Percentiles rank a stretch among this genome's conserved stretches.
Evolutionary conservation across 2,113 vertebrate species (phyloP).

Genomic region (Myrmophylax atrothorax): DNA sequence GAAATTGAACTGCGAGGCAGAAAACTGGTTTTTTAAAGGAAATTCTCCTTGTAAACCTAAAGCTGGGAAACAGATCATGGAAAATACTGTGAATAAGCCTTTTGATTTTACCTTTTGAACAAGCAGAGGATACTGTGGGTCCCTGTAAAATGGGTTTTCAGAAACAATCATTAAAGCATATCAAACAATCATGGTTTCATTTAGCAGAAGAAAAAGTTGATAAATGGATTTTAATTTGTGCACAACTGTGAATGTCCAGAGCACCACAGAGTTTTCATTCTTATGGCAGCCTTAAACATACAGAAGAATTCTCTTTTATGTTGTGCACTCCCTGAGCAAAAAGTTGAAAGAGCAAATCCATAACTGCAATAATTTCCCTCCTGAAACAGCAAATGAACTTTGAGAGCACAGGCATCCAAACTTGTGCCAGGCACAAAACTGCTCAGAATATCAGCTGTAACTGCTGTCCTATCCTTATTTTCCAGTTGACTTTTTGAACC

Average conservation of each 20-base stretch:
- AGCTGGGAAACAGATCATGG: constrained; percentile 72
- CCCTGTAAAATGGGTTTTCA: constrained; percentile 28
- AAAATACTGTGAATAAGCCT: constrained; percentile 65
- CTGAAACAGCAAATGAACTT: background rate
- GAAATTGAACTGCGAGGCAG: constrained; percentile 74
- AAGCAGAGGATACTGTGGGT: constrained; percentile 19
- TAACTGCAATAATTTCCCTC: background rate
- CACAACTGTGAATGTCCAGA: background rate
- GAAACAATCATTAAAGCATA: constrained; percentile 23
- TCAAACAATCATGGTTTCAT: background rate
- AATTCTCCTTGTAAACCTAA: constrained; percentile 49
- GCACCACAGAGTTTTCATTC: background rate
- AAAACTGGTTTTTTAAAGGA: constrained; percentile 60
- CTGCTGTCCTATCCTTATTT: background rate
- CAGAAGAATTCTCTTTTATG: background rate
- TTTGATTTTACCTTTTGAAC: constrained; percentile 53
- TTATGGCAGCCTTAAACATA: background rate
- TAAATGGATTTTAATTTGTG: background rate
- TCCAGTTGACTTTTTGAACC: background rate
- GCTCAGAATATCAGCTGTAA: background rate
- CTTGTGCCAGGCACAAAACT: background rate
- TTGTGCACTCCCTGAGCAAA: background rate
- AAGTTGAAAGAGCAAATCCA: background rate
- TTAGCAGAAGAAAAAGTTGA: background rate
- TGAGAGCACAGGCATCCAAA: background rate